Evolutionary conservation across 37 sponge, comb jelly and placozoan genomes (phyloP), one percentile per base, ranked within the genome.

Genomic region (Tethya wilhelma): DNA sequence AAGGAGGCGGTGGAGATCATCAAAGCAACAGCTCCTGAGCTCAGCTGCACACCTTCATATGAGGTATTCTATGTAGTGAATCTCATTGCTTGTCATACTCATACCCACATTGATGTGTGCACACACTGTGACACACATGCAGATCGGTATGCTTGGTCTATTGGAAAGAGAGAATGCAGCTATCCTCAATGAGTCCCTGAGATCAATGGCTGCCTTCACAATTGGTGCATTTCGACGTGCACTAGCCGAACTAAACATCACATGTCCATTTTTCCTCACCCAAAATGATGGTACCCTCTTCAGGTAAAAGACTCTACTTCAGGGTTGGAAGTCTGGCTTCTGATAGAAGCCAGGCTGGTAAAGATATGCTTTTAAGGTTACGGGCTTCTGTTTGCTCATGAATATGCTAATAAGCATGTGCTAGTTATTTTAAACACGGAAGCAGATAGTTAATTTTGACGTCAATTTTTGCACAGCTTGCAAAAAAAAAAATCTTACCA

Each of bases 261-360:
- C 41, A 40, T 90, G 91, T 63, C 89, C 80, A 14, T 90, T 94
- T 58, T 90, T 74, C 79, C 82, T 94, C 32, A 90, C 95, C 20
- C 91, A 94, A 46, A 94, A 94, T 77, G 95, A 94, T 81, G 91
- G 95, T n/a, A 94, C 95, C 23, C 77, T 94, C 42, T 91, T 94
- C 67, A 94, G 91, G 95, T 94, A 12, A 19, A 34, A 4, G 67
- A 39, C 12, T 49, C 14, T 9, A 49, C 14, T 9, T 49, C 14
- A 49, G 14, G 53, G 14, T 49, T 49, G 9, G 69, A 2, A n/a
- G 23, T 14, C 53, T 49, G n/a, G n/a, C n/a, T n/a, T n/a, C n/a
- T n/a, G n/a, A n/a, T n/a, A n/a, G n/a, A n/a, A n/a, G n/a, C n/a
- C n/a, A n/a, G n/a, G n/a, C n/a, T n/a, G n/a, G n/a, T n/a, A n/a